phyloP scores from a whole-genome alignment of 2,113 vertebrate genomes.

The Istiophorus platypterus region DNA sequence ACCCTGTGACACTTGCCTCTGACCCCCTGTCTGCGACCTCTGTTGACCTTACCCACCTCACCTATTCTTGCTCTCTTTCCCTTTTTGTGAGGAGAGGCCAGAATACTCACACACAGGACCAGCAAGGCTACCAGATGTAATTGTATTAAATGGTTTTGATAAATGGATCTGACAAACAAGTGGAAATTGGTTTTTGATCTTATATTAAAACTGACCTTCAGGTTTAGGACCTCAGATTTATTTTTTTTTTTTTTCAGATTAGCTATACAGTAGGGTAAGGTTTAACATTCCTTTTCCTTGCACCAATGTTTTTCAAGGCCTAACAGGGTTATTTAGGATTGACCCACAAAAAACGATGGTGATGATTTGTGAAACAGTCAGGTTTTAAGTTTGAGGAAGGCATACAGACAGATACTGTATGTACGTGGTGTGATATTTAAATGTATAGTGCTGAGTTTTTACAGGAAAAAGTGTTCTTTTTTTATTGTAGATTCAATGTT shows the following conservation, averaged over 20 bases:
- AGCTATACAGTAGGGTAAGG: slow-evolving; percentile 54
- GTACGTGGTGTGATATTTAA: too few relatives aligned
- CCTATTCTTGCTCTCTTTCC: slow-evolving; percentile 60
- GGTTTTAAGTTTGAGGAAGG: neutral
- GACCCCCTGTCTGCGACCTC: slow-evolving; percentile 41
- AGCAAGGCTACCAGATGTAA: slow-evolving; percentile 82
- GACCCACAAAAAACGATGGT: neutral
- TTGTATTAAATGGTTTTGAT: slow-evolving; percentile 88
- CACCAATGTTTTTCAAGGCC: slow-evolving; percentile 1
- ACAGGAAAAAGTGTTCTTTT: neutral
- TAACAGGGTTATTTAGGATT: too few relatives aligned
- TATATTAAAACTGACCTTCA: slow-evolving; percentile 90
- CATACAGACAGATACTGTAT: neutral
- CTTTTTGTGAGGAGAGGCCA: slow-evolving; percentile 58
- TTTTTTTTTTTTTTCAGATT: slow-evolving; percentile 75
- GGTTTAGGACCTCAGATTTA: slow-evolving; percentile 84
- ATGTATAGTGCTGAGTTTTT: too few relatives aligned
- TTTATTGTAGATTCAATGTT: too few relatives aligned
- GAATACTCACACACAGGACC: slow-evolving; percentile 28
- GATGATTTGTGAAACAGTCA: neutral
- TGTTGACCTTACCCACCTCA: slow-evolving; percentile 24
- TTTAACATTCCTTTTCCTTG: slow-evolving; percentile 31
- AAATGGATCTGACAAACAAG: slow-evolving; percentile 88
- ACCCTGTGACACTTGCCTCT: slow-evolving; percentile 36
- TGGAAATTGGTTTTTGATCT: slow-evolving; percentile 90